Conservation (phyloP, 2,888 invertebrate genomes). For the Himalopsyche japonica region DNA sequence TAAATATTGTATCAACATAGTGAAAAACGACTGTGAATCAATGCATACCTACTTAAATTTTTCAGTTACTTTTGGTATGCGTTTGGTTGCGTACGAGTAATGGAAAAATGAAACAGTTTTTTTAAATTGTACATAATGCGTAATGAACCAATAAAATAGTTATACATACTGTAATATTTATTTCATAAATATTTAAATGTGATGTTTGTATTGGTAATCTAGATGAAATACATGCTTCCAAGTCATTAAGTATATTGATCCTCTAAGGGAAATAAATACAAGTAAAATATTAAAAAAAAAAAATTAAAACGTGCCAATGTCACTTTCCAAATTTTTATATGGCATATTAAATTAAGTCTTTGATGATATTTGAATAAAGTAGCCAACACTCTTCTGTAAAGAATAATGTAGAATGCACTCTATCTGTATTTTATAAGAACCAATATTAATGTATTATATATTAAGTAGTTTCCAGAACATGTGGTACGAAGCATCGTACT, state of each 20-base stretch:
- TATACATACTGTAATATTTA: not conserved
- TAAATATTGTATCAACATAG: not conserved
- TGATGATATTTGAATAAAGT: not conserved
- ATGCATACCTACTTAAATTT: not conserved
- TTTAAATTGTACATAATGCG: constrained; percentile 18
- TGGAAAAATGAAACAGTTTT: not conserved
- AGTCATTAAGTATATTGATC: constrained; percentile 15
- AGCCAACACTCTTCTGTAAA: constrained; percentile 4
- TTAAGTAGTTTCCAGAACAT: not conserved
- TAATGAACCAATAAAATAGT: not conserved
- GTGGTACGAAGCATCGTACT: not conserved
- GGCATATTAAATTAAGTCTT: not conserved
- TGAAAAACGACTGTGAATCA: not conserved
- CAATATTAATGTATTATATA: not conserved
- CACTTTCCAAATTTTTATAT: not conserved
- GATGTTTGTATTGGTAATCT: constrained; percentile 17
- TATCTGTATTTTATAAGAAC: not conserved
- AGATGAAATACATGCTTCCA: constrained; percentile 20
- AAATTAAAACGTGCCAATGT: constrained; percentile 14
- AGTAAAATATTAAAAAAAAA: not conserved
- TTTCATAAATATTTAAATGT: constrained; percentile 11
- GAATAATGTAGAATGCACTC: not conserved
- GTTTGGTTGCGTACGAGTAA: not conserved
- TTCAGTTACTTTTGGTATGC: not conserved
- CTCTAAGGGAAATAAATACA: constrained; percentile 4